Base-by-base conservation (phyloP, 2,888 invertebrate species). In the Tetragonula carbonaria region DNA sequence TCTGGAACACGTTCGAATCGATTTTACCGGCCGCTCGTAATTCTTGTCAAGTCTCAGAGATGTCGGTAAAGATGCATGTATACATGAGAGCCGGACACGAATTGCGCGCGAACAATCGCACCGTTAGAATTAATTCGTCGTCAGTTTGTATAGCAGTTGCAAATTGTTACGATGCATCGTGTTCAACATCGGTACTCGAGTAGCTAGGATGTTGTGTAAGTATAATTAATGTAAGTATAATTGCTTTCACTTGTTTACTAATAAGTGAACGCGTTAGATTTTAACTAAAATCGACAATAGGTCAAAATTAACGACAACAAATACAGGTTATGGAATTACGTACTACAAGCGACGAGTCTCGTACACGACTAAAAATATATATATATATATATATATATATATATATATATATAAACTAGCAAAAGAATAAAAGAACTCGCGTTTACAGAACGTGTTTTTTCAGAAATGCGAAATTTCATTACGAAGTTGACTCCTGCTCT, bases 11-110 rank as follows among this genome's bases (percentile, higher is more conserved):
- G n/a, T 38, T 18, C 4, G 21, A 38, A 21, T 73, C 73, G 78
- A 78, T 55, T 51, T 28, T 18, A 18, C 18, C 53, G 16, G 55
- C 8, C 65, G n/a, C 6, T 28, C 45, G 62, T 78, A 73, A 55
- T 73, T 55, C n/a, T 50, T 50, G 50, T 38, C 5, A n/a, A 66
- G 50, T 45, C 50, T 45, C 53, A 65, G 59, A 79, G 74, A 79
- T 74, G 74, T 75, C 68, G 62, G 67, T 63, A 75, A 59, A n/a
- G 75, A n/a, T 28, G 51, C 4, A 51, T 38, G 23, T 28, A 45
- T 45, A 13, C n/a, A 1, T 13, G 50, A 21, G 4, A n/a, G 28
- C 18, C 0, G 53, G 28, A 14, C 4, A 45, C 13, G 1, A 55
- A 45, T 51, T 18, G n/a, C 63, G 74, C 45, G 72, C 23, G 11